Evolutionary conservation across 1,140 invertebrate species (phyloP).

Genomic region (Amphibalanus amphitrite): DNA sequence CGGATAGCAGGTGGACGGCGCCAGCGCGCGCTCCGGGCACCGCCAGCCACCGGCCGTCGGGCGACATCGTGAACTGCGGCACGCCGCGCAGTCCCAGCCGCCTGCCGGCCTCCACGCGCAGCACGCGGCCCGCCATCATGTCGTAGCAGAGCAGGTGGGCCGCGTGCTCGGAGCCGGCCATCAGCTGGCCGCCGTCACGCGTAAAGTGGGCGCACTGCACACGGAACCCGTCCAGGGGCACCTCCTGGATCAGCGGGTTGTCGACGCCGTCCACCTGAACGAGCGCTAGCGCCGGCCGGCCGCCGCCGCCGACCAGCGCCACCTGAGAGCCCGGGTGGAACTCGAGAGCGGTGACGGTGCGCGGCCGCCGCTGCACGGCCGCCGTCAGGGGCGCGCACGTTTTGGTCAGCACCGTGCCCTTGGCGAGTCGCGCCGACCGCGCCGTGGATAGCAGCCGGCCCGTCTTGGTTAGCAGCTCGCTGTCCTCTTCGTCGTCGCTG

Average conservation of each 20-base stretch:
- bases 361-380: constrained; percentile 45
- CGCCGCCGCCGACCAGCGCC: constrained; percentile 51
- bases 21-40: constrained; percentile 47
- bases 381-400: constrained; percentile 52
- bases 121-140: constrained; percentile 51
- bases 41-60: constrained; percentile 56
- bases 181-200: constrained; percentile 47
- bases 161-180: constrained; percentile 41
- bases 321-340: constrained; percentile 77
- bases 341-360: constrained; percentile 44
- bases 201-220: constrained; percentile 51
- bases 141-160: constrained; percentile 56
- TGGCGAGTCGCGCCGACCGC: constrained; percentile 18
- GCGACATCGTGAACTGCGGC: constrained; percentile 55
- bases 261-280: constrained; percentile 51
- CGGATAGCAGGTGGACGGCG: constrained; percentile 53
- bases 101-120: constrained; percentile 35
- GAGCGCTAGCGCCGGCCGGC: not conserved
- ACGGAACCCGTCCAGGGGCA: constrained; percentile 34
- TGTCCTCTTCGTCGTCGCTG: constrained; percentile 30
- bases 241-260: constrained; percentile 38
- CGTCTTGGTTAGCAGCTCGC: constrained; percentile 25
- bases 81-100: constrained; percentile 37
- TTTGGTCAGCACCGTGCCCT: constrained; percentile 25
- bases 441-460: constrained; percentile 13